Evolutionary conservation across 2,797 vertebrate species (phyloP).

Genomic region (Mionectes olivaceus): DNA sequence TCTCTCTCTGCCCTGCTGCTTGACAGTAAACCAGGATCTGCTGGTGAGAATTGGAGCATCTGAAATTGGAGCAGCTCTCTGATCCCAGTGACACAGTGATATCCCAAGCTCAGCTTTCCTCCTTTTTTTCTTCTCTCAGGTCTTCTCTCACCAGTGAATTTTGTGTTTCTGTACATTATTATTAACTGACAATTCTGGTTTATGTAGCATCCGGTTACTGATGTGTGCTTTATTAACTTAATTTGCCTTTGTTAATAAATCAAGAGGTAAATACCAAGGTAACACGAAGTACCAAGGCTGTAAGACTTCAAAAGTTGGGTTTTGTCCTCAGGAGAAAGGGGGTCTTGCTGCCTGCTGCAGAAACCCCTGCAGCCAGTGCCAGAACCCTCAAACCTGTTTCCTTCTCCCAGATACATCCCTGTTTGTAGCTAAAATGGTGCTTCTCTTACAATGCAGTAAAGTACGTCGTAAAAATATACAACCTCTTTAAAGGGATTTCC

Average conservation of each 20-base stretch:
- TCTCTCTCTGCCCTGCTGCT: background rate
- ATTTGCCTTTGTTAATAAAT: background rate
- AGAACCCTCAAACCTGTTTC: background rate
- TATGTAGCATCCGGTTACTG: background rate
- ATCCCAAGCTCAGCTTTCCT: background rate
- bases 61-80: background rate
- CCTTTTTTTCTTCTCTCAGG: background rate
- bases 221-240: background rate
- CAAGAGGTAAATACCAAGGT: background rate
- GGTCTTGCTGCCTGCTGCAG: background rate
- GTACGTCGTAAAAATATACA: background rate
- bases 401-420: background rate
- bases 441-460: background rate
- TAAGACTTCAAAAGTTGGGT: background rate
- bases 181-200: background rate
- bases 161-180: background rate
- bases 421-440: background rate
- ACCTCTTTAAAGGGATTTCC: slow-evolving; percentile 27
- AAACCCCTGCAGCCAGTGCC: background rate
- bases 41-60: background rate
- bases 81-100: background rate
- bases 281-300: fast-evolving
- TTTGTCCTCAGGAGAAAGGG: background rate
- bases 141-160: background rate
- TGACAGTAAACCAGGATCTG: background rate